These are phyloP conservation scores for Melanchra persicariae DNA, from an alignment of 2,888 invertebrate genomes.

Conservation along the genomic window DNA sequence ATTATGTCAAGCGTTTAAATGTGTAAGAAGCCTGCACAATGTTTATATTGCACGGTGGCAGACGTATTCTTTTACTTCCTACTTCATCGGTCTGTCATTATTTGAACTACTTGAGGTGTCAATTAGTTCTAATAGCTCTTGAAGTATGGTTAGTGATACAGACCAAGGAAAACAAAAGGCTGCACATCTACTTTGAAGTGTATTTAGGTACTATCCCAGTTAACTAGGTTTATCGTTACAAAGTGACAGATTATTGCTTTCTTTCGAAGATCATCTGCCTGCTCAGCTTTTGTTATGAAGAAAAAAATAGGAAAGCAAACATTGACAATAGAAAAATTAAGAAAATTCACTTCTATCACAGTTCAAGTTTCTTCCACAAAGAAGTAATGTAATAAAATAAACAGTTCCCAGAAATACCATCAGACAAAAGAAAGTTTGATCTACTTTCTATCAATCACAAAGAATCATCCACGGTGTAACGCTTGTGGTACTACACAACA, in stretches of 20 bases:
- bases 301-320: not conserved
- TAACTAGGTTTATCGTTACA: not conserved
- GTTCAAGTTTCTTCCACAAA: not conserved
- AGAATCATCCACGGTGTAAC: conserved; percentile 18
- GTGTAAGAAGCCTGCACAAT: conserved; percentile 43
- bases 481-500: conserved; percentile 35
- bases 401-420: conserved; percentile 12
- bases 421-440: conserved; percentile 21
- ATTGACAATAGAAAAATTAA: not conserved
- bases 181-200: not conserved
- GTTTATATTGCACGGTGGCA: conserved; percentile 25
- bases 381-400: not conserved
- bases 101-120: not conserved
- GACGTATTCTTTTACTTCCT: conserved; percentile 17
- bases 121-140: not conserved
- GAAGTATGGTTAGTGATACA: not conserved
- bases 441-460: conserved; percentile 41
- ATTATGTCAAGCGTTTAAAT: conserved; percentile 51
- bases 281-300: not conserved
- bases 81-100: conserved; percentile 11
- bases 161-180: not conserved
- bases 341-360: not conserved
- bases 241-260: not conserved
- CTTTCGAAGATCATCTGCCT: not conserved
- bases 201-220: not conserved